These are phyloP conservation scores for Sarotherodon lohbergeri DNA, from an alignment of 2,113 vertebrate genomes.

Conservation along the genomic window DNA sequence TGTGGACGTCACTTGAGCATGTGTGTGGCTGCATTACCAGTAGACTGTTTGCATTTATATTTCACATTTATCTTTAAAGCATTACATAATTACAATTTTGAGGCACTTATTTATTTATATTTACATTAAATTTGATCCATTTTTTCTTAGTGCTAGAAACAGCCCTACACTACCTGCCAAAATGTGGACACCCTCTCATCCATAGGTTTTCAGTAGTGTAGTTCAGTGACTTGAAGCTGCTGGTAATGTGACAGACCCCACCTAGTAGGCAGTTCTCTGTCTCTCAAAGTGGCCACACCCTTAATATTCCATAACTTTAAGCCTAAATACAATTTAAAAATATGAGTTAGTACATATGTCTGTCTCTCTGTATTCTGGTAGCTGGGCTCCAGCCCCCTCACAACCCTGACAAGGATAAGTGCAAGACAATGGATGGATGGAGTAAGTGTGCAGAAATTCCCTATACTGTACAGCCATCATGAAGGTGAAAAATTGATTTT, in stretches of 20 bases:
- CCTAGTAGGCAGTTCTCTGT: background rate
- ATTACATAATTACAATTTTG: background rate
- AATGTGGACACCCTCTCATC: background rate
- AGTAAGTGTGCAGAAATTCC: background rate
- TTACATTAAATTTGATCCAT: background rate
- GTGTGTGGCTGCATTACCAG: background rate
- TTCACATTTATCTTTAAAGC: background rate
- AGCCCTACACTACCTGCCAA: background rate
- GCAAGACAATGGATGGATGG: background rate
- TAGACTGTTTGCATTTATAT: background rate
- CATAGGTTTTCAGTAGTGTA: background rate
- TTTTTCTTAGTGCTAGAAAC: background rate
- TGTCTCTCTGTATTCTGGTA: background rate
- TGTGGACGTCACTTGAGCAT: background rate
- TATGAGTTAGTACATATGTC: background rate
- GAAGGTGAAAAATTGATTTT: background rate
- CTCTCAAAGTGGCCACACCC: background rate
- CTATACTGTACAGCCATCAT: background rate
- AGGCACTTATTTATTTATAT: background rate
- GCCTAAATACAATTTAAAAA: background rate
- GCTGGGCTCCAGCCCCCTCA: background rate
- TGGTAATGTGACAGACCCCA: background rate
- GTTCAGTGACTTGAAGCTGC: background rate
- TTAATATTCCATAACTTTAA: background rate
- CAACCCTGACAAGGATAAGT: background rate